Evolutionary conservation across 1,140 invertebrate genomes (phyloP).

Genomic region (Scaptomyza graminum): DNA sequence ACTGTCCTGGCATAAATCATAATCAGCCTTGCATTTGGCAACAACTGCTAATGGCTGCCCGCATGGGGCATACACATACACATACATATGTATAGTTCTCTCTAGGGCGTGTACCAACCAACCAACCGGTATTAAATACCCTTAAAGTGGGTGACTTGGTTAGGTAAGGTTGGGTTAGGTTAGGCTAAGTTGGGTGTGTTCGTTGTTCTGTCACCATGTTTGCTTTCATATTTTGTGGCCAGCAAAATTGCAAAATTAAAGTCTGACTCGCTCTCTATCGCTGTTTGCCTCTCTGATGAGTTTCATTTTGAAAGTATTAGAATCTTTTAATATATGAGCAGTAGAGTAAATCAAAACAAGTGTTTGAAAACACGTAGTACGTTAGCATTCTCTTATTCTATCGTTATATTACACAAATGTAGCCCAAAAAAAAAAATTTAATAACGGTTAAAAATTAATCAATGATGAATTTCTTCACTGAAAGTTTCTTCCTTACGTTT

Average conservation of each 20-base stretch:
- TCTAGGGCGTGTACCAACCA: background rate
- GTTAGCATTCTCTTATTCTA: too few relatives aligned
- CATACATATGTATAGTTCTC: background rate
- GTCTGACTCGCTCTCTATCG: slow-evolving; percentile 26
- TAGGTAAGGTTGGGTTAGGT: background rate
- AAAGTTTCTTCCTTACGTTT: too few relatives aligned
- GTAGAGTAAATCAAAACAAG: too few relatives aligned
- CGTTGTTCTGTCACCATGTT: slow-evolving; percentile 57
- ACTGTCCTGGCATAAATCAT: slow-evolving; percentile 54
- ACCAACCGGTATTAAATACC: background rate
- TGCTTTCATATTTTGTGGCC: slow-evolving; percentile 61
- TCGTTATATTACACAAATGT: too few relatives aligned
- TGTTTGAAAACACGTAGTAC: too few relatives aligned
- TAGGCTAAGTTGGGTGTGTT: background rate
- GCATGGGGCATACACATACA: slow-evolving; percentile 25
- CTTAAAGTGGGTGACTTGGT: background rate
- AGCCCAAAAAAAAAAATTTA: too few relatives aligned
- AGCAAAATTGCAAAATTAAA: slow-evolving; percentile 59
- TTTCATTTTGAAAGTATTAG: too few relatives aligned
- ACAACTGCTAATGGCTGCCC: slow-evolving; percentile 49
- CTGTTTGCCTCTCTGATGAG: too few relatives aligned
- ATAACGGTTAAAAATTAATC: too few relatives aligned
- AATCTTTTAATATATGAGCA: too few relatives aligned
- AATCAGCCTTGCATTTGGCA: slow-evolving; percentile 39
- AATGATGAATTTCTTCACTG: too few relatives aligned